These are phyloP conservation scores for Acholoe squamosa DNA, from an alignment of 2,888 invertebrate genomes.

Conservation along the genomic window DNA sequence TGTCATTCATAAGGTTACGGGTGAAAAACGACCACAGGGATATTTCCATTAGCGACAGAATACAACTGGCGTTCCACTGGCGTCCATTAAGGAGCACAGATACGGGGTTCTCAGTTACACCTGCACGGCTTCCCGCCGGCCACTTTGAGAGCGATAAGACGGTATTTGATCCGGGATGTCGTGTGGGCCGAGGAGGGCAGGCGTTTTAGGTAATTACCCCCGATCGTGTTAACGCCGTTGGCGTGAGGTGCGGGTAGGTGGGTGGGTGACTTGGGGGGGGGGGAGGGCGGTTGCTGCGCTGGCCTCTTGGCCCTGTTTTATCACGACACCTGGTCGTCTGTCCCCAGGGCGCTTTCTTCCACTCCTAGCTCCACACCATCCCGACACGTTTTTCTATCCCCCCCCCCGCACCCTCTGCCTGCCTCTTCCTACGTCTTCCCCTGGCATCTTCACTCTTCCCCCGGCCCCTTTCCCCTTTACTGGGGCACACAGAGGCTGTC, in stretches of 20 bases:
- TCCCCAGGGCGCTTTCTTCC: neutral
- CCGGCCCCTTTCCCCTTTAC: too few species aligned
- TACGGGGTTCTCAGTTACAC: conserved; percentile 36
- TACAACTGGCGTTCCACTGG: neutral
- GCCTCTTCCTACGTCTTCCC: neutral
- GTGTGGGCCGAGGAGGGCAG: neutral
- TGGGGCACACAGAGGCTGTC: too few species aligned
- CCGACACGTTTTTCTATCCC: neutral
- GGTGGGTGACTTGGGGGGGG: neutral
- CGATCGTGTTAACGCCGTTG: neutral
- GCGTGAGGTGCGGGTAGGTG: neutral
- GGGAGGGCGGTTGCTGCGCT: neutral
- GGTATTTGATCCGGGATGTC: conserved; percentile 34
- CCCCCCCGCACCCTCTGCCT: neutral
- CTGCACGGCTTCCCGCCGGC: conserved; percentile 33
- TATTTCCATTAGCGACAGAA: neutral
- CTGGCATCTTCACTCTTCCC: neutral
- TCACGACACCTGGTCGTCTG: neutral
- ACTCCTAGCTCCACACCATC: neutral
- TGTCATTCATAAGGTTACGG: too few species aligned
- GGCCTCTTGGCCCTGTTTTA: neutral
- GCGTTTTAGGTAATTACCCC: conserved; percentile 46
- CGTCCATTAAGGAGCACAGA: conserved; percentile 18
- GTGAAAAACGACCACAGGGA: neutral
- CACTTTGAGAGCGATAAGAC: conserved; percentile 19